phyloP scores from a whole-genome alignment of 2,888 invertebrate species.

The Hoplodrina ambigua region DNA sequence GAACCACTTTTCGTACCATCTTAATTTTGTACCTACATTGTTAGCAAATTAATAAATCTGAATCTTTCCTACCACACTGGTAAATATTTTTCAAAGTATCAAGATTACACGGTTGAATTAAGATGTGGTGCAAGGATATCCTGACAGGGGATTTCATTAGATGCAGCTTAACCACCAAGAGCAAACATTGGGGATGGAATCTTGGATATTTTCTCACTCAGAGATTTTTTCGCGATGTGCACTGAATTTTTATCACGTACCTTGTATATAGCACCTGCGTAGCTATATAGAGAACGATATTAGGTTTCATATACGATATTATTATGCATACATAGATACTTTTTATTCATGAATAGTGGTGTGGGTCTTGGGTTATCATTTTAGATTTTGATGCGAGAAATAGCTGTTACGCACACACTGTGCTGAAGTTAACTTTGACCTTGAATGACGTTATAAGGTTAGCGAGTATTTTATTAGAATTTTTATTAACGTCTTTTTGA shows the following conservation, averaged over 20 bases:
- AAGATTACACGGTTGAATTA: slow-evolving; percentile 70
- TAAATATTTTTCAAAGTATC: slow-evolving; percentile 63
- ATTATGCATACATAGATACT: slow-evolving; percentile 42
- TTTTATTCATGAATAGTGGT: slow-evolving; percentile 48
- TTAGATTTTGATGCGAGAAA: slow-evolving; percentile 20
- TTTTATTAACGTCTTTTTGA: background rate
- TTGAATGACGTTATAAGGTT: slow-evolving; percentile 11
- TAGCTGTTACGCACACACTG: slow-evolving; percentile 7
- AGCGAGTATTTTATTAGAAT: background rate
- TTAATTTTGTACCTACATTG: no score
- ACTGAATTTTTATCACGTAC: slow-evolving; percentile 81
- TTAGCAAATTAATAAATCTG: no score
- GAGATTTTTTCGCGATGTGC: slow-evolving; percentile 80
- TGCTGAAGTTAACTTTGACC: background rate
- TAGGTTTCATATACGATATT: slow-evolving; percentile 50
- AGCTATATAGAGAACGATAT: slow-evolving; percentile 45
- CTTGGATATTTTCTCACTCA: slow-evolving; percentile 84
- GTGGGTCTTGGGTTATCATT: slow-evolving; percentile 22
- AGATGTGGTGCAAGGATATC: slow-evolving; percentile 84
- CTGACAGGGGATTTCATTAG: slow-evolving; percentile 90
- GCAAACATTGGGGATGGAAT: slow-evolving; percentile 88
- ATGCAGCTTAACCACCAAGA: slow-evolving; percentile 88
- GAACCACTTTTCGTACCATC: no score
- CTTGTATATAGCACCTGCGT: slow-evolving; percentile 63
- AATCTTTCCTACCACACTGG: no score